These are phyloP conservation scores for Scytalopus superciliaris DNA, from an alignment of 2,113 vertebrate genomes.

Conservation along the genomic window DNA sequence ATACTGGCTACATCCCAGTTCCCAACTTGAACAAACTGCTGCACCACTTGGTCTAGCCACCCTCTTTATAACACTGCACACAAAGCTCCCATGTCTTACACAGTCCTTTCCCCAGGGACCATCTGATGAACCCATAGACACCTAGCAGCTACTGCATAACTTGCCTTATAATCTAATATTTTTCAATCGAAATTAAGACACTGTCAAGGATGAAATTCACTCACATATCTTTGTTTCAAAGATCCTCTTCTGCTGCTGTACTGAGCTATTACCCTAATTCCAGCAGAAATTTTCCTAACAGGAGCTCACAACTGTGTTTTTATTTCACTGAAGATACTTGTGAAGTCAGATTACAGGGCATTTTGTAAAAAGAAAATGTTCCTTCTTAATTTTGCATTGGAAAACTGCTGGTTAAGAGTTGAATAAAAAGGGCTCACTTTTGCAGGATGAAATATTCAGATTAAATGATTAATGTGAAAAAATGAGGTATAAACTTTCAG, in stretches of 20 bases:
- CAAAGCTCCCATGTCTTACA: not conserved
- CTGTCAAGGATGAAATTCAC: not conserved
- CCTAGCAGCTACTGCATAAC: not conserved
- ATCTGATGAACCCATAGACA: not conserved
- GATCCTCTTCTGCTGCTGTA: not conserved
- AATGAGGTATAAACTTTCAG: constrained; percentile 45
- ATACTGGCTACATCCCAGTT: not conserved
- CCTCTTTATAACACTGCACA: not conserved
- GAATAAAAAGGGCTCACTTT: not conserved
- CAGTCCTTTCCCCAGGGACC: not conserved
- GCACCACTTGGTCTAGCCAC: not conserved
- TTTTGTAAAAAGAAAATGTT: constrained; percentile 21
- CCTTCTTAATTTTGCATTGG: not conserved
- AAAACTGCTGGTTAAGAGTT: constrained; percentile 1
- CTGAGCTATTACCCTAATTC: not conserved
- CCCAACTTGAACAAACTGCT: not conserved
- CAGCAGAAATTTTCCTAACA: not conserved
- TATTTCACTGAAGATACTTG: not conserved
- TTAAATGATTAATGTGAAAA: constrained; percentile 56
- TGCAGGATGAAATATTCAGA: constrained; percentile 25
- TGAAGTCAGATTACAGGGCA: not conserved
- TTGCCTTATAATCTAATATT: not conserved
- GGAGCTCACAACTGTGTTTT: rapidly evolving
- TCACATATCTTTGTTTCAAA: not conserved
- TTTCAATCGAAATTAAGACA: not conserved